A percentile compares a stretch with the other conserved stretches of the same genome.
These are phyloP conservation scores for Parelbella ahira DNA, from an alignment of 2,888 invertebrate species.

Conservation along the genomic window DNA sequence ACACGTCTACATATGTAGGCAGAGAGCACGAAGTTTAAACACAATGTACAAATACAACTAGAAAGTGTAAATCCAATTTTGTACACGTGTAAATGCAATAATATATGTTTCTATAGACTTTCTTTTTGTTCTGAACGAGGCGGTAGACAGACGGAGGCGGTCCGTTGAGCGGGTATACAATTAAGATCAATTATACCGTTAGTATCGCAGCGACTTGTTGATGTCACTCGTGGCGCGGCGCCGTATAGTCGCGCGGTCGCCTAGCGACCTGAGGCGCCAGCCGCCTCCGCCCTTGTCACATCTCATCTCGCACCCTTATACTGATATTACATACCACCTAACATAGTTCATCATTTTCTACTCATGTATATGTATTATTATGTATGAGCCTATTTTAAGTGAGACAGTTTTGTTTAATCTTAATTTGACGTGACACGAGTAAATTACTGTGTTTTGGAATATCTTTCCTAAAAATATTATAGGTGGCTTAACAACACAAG, in stretches of 20 bases:
- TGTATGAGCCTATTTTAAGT: too few species aligned
- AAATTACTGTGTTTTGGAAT: too few species aligned
- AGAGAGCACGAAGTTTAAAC: too few species aligned
- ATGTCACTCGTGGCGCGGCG: conserved; percentile 9
- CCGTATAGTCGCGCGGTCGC: conserved; percentile 18
- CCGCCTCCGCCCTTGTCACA: conserved; percentile 17
- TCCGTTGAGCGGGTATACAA: conserved; percentile 10
- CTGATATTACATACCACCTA: conserved; percentile 9
- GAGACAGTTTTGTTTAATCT: neutral
- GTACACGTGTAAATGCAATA: too few species aligned
- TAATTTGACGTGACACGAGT: neutral
- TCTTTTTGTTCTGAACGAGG: too few species aligned
- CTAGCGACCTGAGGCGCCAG: conserved; percentile 16
- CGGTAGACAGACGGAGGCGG: conserved; percentile 1
- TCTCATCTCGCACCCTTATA: conserved; percentile 10
- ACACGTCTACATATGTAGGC: too few species aligned
- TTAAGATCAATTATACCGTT: conserved; percentile 14
- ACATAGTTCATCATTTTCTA: neutral
- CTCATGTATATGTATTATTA: neutral
- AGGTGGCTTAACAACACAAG: too few species aligned
- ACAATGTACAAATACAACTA: too few species aligned
- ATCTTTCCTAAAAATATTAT: too few species aligned
- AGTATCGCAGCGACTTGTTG: conserved; percentile 14
- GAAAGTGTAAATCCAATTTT: too few species aligned
- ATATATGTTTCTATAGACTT: too few species aligned